These are phyloP conservation scores for Ambastaia sidthimunki DNA, from an alignment of 2,797 vertebrate species.

Conservation along the genomic window DNA sequence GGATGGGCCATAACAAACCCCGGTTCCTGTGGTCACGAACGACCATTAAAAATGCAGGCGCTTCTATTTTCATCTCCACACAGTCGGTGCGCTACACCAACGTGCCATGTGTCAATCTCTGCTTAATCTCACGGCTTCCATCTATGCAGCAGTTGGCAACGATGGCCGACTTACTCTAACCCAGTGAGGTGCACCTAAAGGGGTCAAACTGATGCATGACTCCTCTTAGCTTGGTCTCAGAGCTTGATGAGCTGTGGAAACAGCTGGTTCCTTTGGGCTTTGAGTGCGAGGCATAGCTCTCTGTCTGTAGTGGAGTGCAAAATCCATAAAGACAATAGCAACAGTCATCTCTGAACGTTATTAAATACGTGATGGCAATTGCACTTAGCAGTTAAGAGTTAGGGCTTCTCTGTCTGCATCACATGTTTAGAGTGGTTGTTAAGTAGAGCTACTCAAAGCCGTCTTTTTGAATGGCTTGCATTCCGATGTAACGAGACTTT, in stretches of 20 bases:
- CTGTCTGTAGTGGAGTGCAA: constrained; percentile 37
- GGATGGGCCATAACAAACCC: constrained; percentile 58
- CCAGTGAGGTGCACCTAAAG: constrained; percentile 40
- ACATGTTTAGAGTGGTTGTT: constrained; percentile 55
- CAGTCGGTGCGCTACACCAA: constrained; percentile 36
- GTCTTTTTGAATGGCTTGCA: constrained; percentile 71
- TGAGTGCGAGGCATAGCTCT: constrained; percentile 40
- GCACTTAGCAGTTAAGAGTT: constrained; percentile 17
- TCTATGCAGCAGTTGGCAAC: constrained; percentile 41
- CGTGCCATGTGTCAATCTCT: constrained; percentile 56
- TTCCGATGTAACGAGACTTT: constrained; percentile 75
- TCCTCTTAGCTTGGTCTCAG: constrained; percentile 54
- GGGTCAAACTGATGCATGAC: constrained; percentile 46
- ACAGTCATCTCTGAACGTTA: constrained; percentile 29
- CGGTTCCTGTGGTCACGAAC: constrained; percentile 52
- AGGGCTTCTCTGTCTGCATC: not conserved
- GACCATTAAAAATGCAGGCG: constrained; percentile 64
- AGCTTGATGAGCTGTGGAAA: constrained; percentile 33
- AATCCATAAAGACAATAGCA: constrained; percentile 45
- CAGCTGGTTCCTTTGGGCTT: constrained; percentile 39
- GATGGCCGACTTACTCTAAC: constrained; percentile 30
- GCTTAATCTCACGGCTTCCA: constrained; percentile 6
- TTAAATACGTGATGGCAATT: constrained; percentile 23
- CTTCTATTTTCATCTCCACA: constrained; percentile 52
- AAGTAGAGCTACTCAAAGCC: constrained; percentile 71